phyloP scores from a whole-genome alignment of 2,888 invertebrate species.

The Diogma glabrata region DNA sequence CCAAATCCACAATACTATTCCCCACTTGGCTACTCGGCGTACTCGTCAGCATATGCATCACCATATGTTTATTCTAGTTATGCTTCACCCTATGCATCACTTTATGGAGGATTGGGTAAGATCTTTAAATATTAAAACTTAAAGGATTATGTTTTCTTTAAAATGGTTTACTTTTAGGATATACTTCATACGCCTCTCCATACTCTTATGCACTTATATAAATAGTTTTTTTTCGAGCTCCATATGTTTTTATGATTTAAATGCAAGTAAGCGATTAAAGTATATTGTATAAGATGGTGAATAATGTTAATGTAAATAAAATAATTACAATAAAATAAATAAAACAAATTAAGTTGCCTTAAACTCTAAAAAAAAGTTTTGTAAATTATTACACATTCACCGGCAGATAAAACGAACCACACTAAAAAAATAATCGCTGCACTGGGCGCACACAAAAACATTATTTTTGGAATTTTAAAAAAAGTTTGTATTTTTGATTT shows the following conservation, averaged over 20 bases:
- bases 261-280: too few relatives aligned
- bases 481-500: too few relatives aligned
- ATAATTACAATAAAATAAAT: constrained; percentile 1
- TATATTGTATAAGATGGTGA: too few relatives aligned
- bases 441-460: too few relatives aligned
- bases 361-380: too few relatives aligned
- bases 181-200: constrained; percentile 4
- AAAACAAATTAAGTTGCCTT: background rate
- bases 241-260: too few relatives aligned
- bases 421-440: too few relatives aligned
- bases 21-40: constrained; percentile 12
- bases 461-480: too few relatives aligned
- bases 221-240: too few relatives aligned
- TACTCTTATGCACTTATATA: constrained; percentile 6
- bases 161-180: constrained; percentile 1
- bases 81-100: constrained; percentile 12
- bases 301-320: constrained; percentile 9
- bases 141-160: background rate
- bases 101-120: constrained; percentile 4
- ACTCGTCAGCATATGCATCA: constrained; percentile 13
- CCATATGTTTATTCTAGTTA: constrained; percentile 15
- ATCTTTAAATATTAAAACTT: too few relatives aligned
- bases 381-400: too few relatives aligned
- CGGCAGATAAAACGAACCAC: too few relatives aligned
- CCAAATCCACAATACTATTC: constrained; percentile 14